Conservation (phyloP, 1,140 invertebrate species). For the Phymorhynchus buccinoides region DNA sequence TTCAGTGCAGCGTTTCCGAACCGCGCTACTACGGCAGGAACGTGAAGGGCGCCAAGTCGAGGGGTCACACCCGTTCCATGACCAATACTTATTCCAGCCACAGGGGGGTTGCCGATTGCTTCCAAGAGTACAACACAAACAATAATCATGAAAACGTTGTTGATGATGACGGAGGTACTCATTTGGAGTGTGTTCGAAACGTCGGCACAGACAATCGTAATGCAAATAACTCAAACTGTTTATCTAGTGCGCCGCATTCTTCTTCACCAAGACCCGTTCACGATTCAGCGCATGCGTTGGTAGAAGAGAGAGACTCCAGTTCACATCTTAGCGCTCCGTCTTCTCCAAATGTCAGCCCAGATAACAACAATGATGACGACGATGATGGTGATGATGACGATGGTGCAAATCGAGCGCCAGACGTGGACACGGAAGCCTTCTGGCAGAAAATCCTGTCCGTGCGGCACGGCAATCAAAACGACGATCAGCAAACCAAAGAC, state of each 20-base stretch:
- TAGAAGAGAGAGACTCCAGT: too few relatives aligned
- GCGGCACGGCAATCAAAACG: not conserved
- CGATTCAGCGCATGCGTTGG: not conserved
- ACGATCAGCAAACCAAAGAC: not conserved
- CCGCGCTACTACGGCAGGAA: not conserved
- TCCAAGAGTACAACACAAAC: not conserved
- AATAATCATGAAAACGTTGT: too few relatives aligned
- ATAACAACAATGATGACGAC: too few relatives aligned
- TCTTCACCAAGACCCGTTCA: not conserved
- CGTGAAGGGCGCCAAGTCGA: not conserved
- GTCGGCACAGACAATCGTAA: not conserved
- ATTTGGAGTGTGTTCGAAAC: not conserved
- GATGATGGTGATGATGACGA: too few relatives aligned
- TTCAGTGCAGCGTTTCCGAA: not conserved
- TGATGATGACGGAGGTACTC: too few relatives aligned
- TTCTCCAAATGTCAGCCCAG: not conserved
- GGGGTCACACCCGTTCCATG: not conserved
- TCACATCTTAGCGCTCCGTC: not conserved
- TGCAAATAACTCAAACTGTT: not conserved
- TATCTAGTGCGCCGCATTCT: not conserved
- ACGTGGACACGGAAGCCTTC: not conserved
- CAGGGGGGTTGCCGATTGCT: not conserved
- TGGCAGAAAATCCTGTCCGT: slow-evolving; percentile 7
- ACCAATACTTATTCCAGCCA: not conserved
- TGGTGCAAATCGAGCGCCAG: not conserved